Conservation (phyloP, 1,140 invertebrate genomes). For the Cephus cinctus region DNA sequence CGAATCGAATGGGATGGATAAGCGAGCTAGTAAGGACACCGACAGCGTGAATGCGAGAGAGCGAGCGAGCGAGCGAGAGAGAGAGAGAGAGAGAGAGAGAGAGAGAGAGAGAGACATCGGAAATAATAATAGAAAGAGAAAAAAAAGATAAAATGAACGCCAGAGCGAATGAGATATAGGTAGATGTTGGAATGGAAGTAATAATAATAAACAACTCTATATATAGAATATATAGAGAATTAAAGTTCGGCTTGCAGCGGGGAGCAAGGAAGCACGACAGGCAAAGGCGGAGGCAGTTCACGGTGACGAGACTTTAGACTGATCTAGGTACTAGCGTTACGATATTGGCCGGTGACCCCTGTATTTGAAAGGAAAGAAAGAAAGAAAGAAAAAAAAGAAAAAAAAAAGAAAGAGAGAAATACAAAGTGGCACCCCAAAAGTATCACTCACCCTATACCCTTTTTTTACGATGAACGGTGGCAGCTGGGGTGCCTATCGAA, state of each 20-base stretch:
- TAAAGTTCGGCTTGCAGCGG: slow-evolving; percentile 47
- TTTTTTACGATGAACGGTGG: slow-evolving; percentile 33
- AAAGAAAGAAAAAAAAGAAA: too few species aligned
- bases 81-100: slow-evolving; percentile 11
- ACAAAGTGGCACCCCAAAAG: too few species aligned
- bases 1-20: too few species aligned
- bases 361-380: not conserved
- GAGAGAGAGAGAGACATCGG: slow-evolving; percentile 19
- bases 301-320: slow-evolving; percentile 59
- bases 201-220: slow-evolving; percentile 17
- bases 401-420: too few species aligned
- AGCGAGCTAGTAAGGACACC: too few species aligned
- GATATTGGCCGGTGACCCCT: slow-evolving; percentile 25
- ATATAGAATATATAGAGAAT: slow-evolving; percentile 21
- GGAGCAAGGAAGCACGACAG: slow-evolving; percentile 48
- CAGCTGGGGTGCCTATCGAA: slow-evolving; percentile 33
- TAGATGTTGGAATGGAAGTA: slow-evolving; percentile 18
- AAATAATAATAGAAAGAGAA: too few species aligned
- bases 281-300: slow-evolving; percentile 53
- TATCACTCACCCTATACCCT: slow-evolving; percentile 12
- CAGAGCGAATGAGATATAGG: too few species aligned
- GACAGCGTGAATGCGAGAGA: not conserved
- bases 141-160: too few species aligned
- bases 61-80: slow-evolving; percentile 10
- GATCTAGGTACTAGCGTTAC: slow-evolving; percentile 57